A percentile compares a stretch with the other conserved stretches of the same genome.
Evolutionary conservation across 2,888 invertebrate genomes (phyloP).

Genomic region (Punctoribates punctum): DNA sequence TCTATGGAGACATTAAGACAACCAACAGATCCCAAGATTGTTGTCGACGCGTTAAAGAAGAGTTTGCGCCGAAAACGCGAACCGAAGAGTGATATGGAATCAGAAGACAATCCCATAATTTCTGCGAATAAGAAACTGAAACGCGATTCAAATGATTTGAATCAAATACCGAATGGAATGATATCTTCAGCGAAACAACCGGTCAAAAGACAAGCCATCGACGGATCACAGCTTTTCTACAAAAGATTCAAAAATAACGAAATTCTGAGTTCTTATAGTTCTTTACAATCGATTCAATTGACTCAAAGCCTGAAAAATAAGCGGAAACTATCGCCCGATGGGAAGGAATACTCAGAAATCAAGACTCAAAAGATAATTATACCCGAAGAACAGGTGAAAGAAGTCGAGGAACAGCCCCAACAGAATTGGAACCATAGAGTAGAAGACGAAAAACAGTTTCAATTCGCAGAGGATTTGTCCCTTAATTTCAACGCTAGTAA

Average conservation of each 20-base stretch:
- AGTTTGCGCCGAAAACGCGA: neutral
- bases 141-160: neutral
- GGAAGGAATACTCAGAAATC: neutral
- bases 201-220: neutral
- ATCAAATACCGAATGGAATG: conserved; percentile 4
- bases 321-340: conserved; percentile 26
- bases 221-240: neutral
- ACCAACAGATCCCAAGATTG: neutral
- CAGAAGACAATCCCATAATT: neutral
- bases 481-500: neutral
- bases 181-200: neutral
- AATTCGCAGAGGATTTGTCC: neutral
- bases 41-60: conserved; percentile 9
- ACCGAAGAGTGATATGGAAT: neutral
- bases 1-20: neutral
- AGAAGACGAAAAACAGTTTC: neutral
- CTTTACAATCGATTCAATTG: conserved; percentile 10
- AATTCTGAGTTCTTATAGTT: conserved; percentile 42
- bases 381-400: neutral
- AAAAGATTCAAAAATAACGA: conserved; percentile 40
- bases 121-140: conserved; percentile 8
- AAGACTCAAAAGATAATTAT: neutral
- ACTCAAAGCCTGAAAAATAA: neutral
- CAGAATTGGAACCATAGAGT: neutral
- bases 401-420: neutral